phyloP scores from a whole-genome alignment of 1,140 invertebrate genomes.

The Forficula auricularia region DNA sequence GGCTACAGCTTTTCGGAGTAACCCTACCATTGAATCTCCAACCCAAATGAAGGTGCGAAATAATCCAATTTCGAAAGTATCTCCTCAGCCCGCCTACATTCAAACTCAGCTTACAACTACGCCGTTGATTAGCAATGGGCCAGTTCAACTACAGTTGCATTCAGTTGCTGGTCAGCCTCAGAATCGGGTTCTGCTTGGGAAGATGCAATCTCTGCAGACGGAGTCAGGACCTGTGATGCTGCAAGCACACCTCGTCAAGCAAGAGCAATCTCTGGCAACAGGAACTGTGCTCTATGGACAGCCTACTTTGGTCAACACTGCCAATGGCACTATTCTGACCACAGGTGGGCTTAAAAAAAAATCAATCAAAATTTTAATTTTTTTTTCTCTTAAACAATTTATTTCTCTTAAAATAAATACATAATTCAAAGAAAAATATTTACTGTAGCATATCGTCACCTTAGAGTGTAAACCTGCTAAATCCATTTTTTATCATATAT shows the following conservation, averaged over 20 bases:
- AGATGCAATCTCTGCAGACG: neutral
- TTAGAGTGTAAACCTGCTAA: too few species aligned
- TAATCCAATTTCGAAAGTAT: neutral
- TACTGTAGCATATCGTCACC: too few species aligned
- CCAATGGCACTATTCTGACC: slow-evolving; percentile 39
- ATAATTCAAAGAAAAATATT: slow-evolving; percentile 2
- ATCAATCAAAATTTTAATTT: too few species aligned
- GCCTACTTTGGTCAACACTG: slow-evolving; percentile 44
- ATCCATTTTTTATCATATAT: too few species aligned
- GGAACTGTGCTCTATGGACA: slow-evolving; percentile 24
- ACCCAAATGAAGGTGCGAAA: too few species aligned
- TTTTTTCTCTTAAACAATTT: slow-evolving; percentile 7
- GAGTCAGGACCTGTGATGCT: neutral
- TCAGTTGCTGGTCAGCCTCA: neutral
- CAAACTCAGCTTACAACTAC: neutral
- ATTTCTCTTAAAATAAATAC: neutral
- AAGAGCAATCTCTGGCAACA: slow-evolving; percentile 4
- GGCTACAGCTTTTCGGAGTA: too few species aligned
- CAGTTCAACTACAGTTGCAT: neutral
- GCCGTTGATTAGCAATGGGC: neutral
- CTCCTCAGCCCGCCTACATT: neutral
- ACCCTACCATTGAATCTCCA: too few species aligned
- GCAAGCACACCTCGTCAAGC: slow-evolving; percentile 5
- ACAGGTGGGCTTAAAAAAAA: slow-evolving; percentile 33
- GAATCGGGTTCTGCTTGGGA: neutral